Evolutionary conservation across 2,888 invertebrate species (phyloP), one percentile per base, ranked within the genome.

Genomic region (Asteroscopus sphinx): DNA sequence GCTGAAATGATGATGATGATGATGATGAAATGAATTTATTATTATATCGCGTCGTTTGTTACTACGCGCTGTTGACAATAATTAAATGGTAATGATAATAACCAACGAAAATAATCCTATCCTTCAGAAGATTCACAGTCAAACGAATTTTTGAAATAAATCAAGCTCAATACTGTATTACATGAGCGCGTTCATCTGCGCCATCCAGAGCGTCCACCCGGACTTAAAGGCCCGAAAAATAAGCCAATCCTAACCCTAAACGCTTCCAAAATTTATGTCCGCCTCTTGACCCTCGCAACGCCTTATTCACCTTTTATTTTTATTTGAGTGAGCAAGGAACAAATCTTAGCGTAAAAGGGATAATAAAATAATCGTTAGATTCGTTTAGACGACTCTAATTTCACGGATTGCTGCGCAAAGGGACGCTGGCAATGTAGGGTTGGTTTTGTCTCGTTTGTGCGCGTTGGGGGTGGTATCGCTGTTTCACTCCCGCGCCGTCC

Each of bases 311-410:
- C 92, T 93, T 92, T 93, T 93, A 93, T 93, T 94, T 94, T 94
- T 94, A 93, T 94, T 93, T 92, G 92, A 93, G 88, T 94, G 94
- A 93, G 92, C 94, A 94, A 93, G 94, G 88, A 94, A 93, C 94
- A 93, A 94, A 93, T 94, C 94, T 94, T 93, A 93, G 93, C 87
- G 92, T 86, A 92, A 92, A 93, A 92, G 90, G 93, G 92, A 93
- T 93, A 94, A 93, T 94, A 94, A 94, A 94, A 93, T 94, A 94
- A 94, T 93, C 94, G 94, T 93, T 93, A 93, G 91, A 93, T 93
- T 92, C 94, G 93, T 93, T 93, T 93, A 94, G 93, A 93, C 92
- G 93, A 90, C 78, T 92, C 92, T 91, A 94, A 94, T 94, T 94
- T 94, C 93, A 93, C 90, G 94, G 90, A 81, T 91, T 90, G 91